Evolutionary conservation across 2,113 vertebrate genomes (phyloP).

Genomic region (Albula goreensis): DNA sequence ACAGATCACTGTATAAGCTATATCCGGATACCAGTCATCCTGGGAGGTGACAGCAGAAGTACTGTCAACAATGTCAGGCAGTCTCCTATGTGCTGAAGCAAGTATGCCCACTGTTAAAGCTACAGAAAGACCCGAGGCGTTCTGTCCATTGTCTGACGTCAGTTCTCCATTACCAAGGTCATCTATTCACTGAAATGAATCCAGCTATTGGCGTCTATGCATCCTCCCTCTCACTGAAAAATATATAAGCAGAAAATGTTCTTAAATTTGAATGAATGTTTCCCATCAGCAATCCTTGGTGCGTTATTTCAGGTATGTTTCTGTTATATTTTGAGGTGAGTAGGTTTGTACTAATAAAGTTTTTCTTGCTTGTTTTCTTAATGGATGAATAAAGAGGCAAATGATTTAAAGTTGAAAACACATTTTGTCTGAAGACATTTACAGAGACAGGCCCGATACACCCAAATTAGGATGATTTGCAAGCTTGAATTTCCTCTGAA

Average conservation of each 20-base stretch:
- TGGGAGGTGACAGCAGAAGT: neutral
- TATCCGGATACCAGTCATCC: conserved; percentile 20
- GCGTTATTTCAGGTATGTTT: neutral
- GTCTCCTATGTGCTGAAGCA: conserved; percentile 15
- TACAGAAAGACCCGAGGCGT: conserved; percentile 23
- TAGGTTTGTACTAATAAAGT: neutral
- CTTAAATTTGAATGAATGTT: neutral
- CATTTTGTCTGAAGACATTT: neutral
- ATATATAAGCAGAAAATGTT: neutral
- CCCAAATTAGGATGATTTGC: too few relatives aligned
- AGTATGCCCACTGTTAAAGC: neutral
- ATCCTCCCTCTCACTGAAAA: neutral
- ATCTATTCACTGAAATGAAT: conserved; percentile 28
- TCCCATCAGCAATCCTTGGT: too few relatives aligned
- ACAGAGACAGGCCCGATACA: too few relatives aligned
- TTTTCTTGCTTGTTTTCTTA: neutral
- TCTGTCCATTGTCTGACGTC: conserved; percentile 45
- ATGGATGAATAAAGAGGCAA: neutral
- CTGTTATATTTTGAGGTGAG: neutral
- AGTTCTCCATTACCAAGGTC: conserved; percentile 30
- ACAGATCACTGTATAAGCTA: neutral
- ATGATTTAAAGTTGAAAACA: neutral
- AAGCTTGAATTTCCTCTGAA: too few relatives aligned
- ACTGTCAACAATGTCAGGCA: neutral
- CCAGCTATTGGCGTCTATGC: neutral